Evolutionary conservation across 2,888 invertebrate genomes (phyloP).

Genomic region (Bruchidius siliquastri): DNA sequence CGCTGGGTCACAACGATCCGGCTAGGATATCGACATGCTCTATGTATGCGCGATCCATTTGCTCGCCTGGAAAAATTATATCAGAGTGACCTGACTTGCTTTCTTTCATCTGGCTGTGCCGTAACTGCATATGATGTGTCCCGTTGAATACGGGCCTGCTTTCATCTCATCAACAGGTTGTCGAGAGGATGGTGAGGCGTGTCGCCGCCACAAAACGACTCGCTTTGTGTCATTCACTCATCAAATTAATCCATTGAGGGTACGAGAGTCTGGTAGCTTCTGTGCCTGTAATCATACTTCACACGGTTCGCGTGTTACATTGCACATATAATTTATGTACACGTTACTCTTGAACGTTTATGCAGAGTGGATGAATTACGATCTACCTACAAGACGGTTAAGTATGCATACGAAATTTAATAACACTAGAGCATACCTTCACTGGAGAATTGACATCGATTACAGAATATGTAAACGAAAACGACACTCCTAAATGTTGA

Average conservation of each 20-base stretch:
- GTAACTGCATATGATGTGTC: no score
- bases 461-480: no score
- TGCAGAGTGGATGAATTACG: constrained; percentile 14
- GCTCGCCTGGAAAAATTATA: no score
- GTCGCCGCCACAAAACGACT: constrained; percentile 36
- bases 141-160: not conserved
- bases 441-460: no score
- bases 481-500: no score
- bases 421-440: no score
- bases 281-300: constrained; percentile 13
- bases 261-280: constrained; percentile 12
- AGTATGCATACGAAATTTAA: not conserved
- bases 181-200: constrained; percentile 22
- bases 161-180: constrained; percentile 1
- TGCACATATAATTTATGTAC: constrained; percentile 12
- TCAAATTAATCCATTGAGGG: constrained; percentile 38
- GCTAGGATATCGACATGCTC: no score
- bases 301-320: constrained; percentile 16
- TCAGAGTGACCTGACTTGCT: no score
- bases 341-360: constrained; percentile 9
- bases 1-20: no score
- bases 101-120: no score
- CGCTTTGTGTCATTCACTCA: constrained; percentile 44
- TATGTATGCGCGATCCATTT: no score
- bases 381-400: not conserved